Percentiles rank a stretch among this genome's conserved stretches.
Evolutionary conservation across 2,888 invertebrate genomes (phyloP).

Genomic region (Argyra leucocephala): DNA sequence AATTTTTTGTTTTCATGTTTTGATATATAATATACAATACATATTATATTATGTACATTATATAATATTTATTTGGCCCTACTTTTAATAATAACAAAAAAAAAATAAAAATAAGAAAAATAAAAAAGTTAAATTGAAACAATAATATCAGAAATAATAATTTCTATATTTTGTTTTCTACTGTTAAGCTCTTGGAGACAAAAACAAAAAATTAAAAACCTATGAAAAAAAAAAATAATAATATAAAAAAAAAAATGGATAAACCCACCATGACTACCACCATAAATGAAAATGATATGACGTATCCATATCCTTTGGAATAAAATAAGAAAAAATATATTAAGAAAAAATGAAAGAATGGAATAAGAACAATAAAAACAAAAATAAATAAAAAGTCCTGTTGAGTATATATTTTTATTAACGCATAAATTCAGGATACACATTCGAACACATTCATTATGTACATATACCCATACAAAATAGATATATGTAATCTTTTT

Average conservation of each 20-base stretch:
- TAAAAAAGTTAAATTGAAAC: too few species aligned
- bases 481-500: background rate
- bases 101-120: too few species aligned
- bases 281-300: background rate
- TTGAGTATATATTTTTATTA: slow-evolving; percentile 6
- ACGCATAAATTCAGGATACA: slow-evolving; percentile 1
- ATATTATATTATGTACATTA: too few species aligned
- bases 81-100: too few species aligned
- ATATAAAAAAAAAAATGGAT: background rate
- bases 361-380: background rate
- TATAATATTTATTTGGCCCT: too few species aligned
- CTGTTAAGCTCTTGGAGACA: background rate
- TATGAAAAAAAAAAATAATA: background rate
- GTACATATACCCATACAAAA: background rate
- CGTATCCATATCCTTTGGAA: background rate
- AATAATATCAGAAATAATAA: too few species aligned
- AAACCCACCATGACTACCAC: background rate
- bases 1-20: background rate
- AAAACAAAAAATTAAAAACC: background rate
- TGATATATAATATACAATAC: background rate
- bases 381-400: background rate
- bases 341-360: background rate
- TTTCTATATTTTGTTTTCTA: too few species aligned
- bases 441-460: background rate
- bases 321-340: background rate